These are phyloP conservation scores for Arbacia lixula DNA, from an alignment of 53 echinoderm and acorn worm species.

Conservation along the genomic window DNA sequence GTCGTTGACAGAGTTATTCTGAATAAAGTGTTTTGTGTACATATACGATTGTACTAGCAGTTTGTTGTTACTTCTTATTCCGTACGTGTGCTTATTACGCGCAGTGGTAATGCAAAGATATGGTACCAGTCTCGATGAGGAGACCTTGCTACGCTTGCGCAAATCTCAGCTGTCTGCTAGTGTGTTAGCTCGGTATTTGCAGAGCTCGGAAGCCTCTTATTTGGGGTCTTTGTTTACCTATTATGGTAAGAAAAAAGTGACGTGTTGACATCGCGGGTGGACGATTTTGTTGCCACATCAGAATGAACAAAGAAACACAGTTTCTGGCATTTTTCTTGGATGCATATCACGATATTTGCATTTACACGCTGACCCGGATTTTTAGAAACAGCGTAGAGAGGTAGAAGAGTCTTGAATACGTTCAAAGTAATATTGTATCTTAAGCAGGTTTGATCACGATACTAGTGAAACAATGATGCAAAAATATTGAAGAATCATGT, in stretches of 20 bases:
- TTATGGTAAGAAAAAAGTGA: not conserved
- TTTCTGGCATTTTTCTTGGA: too few relatives aligned
- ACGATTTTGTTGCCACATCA: too few relatives aligned
- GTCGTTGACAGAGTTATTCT: not conserved
- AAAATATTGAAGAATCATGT: too few relatives aligned
- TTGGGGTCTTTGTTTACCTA: not conserved
- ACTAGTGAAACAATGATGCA: too few relatives aligned
- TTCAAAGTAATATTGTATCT: too few relatives aligned
- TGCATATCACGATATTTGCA: too few relatives aligned
- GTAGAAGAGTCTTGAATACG: too few relatives aligned
- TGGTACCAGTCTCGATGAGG: slow-evolving; percentile 10
- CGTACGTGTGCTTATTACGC: not conserved
- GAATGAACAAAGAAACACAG: too few relatives aligned
- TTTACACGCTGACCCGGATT: too few relatives aligned
- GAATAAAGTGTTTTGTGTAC: slow-evolving; percentile 27
- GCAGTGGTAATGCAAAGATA: not conserved
- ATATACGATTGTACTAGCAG: not conserved
- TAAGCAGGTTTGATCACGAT: too few relatives aligned
- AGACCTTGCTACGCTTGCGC: slow-evolving; percentile 24
- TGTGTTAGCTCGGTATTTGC: not conserved
- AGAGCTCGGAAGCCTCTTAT: too few relatives aligned
- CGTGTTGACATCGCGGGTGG: not conserved
- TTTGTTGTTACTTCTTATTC: not conserved
- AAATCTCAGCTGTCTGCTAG: slow-evolving; percentile 46
- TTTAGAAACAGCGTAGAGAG: too few relatives aligned